Conservation (phyloP, 2,888 invertebrate genomes). For the Mythimna impura region DNA sequence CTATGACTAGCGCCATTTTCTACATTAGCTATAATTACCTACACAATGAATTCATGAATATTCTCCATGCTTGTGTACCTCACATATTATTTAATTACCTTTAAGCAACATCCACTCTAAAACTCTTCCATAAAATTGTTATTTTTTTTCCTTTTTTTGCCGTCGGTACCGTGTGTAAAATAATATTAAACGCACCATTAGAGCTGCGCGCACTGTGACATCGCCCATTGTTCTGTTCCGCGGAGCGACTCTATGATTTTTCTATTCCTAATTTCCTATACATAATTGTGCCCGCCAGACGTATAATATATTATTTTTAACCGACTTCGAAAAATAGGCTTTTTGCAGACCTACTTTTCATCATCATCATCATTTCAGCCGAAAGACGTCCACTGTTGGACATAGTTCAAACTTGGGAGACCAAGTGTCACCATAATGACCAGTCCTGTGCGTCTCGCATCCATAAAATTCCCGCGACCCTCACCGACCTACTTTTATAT, state of each 20-base stretch:
- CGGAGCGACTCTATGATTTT: constrained; percentile 69
- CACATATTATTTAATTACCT: neutral
- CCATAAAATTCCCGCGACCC: too few relatives aligned
- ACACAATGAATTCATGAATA: neutral
- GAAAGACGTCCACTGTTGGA: too few relatives aligned
- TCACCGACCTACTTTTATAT: neutral
- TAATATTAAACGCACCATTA: constrained; percentile 87
- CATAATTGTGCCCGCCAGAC: constrained; percentile 53
- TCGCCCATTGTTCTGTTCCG: constrained; percentile 80
- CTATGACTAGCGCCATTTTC: neutral
- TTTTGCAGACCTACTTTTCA: neutral
- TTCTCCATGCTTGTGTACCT: neutral
- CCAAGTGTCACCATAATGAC: too few relatives aligned
- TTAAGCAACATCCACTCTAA: neutral
- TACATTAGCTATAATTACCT: neutral
- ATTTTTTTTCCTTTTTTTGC: constrained; percentile 22
- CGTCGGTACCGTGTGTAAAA: constrained; percentile 76
- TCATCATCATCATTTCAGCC: too few relatives aligned
- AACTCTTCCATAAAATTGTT: neutral
- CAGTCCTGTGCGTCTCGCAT: too few relatives aligned
- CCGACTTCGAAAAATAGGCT: constrained; percentile 11
- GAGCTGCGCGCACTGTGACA: constrained; percentile 81
- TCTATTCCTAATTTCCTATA: constrained; percentile 42
- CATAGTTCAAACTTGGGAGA: too few relatives aligned
- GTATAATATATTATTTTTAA: constrained; percentile 28